Percentiles rank a stretch among this genome's conserved stretches.
These are phyloP conservation scores for Pogonocherus hispidulus DNA, from an alignment of 2,888 invertebrate genomes.

Conservation along the genomic window DNA sequence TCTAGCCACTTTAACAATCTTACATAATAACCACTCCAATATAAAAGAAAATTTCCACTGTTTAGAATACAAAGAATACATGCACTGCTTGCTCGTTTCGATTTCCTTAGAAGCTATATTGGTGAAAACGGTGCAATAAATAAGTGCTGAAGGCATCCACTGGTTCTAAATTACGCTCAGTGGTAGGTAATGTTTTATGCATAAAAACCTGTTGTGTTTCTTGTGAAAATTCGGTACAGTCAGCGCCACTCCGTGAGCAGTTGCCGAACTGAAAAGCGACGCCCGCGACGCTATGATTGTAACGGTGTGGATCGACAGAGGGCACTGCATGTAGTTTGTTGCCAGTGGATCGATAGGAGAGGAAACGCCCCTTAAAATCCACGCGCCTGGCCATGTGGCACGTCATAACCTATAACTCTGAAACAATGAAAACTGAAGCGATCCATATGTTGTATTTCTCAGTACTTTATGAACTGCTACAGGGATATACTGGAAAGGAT, in stretches of 20 bases:
- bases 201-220: slow-evolving; percentile 46
- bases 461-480: too few relatives aligned
- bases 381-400: slow-evolving; percentile 52
- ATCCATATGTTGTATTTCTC: too few relatives aligned
- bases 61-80: too few relatives aligned
- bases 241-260: slow-evolving; percentile 48
- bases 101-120: background rate
- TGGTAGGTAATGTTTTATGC: slow-evolving; percentile 39
- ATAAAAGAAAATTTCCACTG: too few relatives aligned
- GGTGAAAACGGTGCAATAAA: slow-evolving; percentile 18
- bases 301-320: slow-evolving; percentile 50
- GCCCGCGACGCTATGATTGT: slow-evolving; percentile 35
- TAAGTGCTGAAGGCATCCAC: slow-evolving; percentile 27
- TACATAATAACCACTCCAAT: too few relatives aligned
- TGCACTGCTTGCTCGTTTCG: too few relatives aligned
- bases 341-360: slow-evolving; percentile 56
- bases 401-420: slow-evolving; percentile 26
- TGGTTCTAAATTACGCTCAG: slow-evolving; percentile 32
- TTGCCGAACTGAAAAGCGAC: slow-evolving; percentile 48
- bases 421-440: background rate
- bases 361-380: slow-evolving; percentile 58
- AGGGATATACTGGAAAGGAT: too few relatives aligned
- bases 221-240: slow-evolving; percentile 12
- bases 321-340: slow-evolving; percentile 51
- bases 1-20: too few relatives aligned